A percentile compares a stretch with the other conserved stretches of the same genome.
Evolutionary conservation across 2,888 invertebrate genomes (phyloP).

Genomic region (Brenthis hecate): DNA sequence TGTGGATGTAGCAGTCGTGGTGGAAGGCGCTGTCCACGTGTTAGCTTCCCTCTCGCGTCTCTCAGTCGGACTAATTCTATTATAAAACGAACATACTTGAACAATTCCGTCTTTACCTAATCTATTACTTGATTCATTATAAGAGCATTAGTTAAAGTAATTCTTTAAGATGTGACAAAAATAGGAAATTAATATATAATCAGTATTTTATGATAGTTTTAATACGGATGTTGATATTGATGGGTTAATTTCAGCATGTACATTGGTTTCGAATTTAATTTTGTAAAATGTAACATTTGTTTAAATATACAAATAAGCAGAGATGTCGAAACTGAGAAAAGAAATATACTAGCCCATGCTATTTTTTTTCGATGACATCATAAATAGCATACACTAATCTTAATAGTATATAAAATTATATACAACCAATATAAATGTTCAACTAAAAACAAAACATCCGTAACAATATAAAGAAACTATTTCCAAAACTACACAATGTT

Average conservation of each 20-base stretch:
- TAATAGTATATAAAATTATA: background rate
- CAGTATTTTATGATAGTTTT: conserved; percentile 22
- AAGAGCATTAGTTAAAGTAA: too few species aligned
- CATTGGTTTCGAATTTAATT: conserved; percentile 33
- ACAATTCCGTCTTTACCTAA: background rate
- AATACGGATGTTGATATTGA: conserved; percentile 23
- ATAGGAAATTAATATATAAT: conserved; percentile 14
- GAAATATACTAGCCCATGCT: too few species aligned
- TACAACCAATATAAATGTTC: background rate
- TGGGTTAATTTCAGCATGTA: conserved; percentile 25
- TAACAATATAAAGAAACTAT: background rate
- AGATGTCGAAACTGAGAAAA: too few species aligned
- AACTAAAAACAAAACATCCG: background rate
- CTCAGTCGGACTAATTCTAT: conserved; percentile 60
- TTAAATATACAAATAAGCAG: too few species aligned
- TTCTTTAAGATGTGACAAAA: background rate
- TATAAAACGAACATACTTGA: background rate
- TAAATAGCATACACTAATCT: too few species aligned
- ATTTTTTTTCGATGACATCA: background rate
- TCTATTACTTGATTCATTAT: too few species aligned
- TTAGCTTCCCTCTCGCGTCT: conserved; percentile 65
- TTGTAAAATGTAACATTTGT: background rate
- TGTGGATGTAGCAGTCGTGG: conserved; percentile 56
- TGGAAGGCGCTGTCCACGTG: conserved; percentile 59
- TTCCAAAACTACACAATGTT: too few species aligned